Evolutionary conservation across 2,888 invertebrate genomes (phyloP), one percentile per base, ranked within the genome.

Genomic region (Nephrotoma appendiculata): DNA sequence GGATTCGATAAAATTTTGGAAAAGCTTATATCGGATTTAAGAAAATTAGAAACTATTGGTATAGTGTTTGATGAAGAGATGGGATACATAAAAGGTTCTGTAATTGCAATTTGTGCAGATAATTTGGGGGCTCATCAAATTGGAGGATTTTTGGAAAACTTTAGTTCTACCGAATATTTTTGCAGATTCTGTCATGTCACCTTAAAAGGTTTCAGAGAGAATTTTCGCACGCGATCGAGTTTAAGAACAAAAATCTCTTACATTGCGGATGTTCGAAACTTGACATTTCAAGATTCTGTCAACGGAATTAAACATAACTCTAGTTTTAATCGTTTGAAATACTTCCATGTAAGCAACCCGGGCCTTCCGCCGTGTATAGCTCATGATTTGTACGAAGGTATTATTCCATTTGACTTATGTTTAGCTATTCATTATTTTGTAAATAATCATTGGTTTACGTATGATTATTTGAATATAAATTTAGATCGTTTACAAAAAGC

Each of bases 321-420:
- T 41, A 44, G 86, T 87, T 88, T 89, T 45, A 90, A 90, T 83
- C 6, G 87, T 43, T 87, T 89, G 15, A 71, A 87, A 57, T 87
- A 88, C 88, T 90, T 87, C 87, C 89, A 90, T 87, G 89, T 89
- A 83, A 88, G 88, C 86, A 87, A 86, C 52, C 88, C 88, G 5
- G 89, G 89, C 6, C 87, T 89, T 31, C 88, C 89, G 42, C 89
- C 90, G 6, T 89, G 89, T 84, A 83, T 89, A n/a, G 88, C 88
- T 0, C 89, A 90, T 87, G 89, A 89, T 87, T 57, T 90, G 6
- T 89, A 88, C 44, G 89, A 84, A 84, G 42, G 42, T 41, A 7
- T 84, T 15, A 84, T 84, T 84, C 2, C 43, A 42, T 84, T 42
- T 15, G 42, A 84, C 7, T 5, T 84, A 4, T 84, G 42, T 7